Percentiles rank a stretch among this genome's conserved stretches.
Conservation (phyloP, 2,888 invertebrate genomes). For the Agriopis marginaria region DNA sequence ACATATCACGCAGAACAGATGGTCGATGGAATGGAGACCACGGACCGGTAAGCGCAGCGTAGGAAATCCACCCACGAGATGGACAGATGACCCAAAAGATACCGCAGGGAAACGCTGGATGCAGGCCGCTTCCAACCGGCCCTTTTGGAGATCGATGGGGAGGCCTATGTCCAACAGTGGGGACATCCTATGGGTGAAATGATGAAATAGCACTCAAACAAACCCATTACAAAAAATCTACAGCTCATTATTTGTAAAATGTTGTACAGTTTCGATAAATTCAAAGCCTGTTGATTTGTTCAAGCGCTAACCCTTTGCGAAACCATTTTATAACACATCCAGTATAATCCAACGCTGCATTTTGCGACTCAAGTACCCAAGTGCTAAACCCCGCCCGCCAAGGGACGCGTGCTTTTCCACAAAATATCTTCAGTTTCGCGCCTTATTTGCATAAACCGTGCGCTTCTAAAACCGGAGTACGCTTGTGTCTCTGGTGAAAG, state of each 20-base stretch:
- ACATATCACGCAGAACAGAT: too few species aligned
- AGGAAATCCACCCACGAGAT: too few species aligned
- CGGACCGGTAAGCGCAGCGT: too few species aligned
- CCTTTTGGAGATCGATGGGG: too few species aligned
- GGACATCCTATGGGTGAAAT: too few species aligned
- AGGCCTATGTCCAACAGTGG: too few species aligned
- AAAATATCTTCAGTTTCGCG: constrained; percentile 54
- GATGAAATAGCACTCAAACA: too few species aligned
- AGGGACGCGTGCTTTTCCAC: constrained; percentile 49
- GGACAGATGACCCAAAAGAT: too few species aligned
- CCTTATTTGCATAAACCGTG: constrained; percentile 53
- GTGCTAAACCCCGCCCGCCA: constrained; percentile 50
- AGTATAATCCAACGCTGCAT: constrained; percentile 46
- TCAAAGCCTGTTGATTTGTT: not conserved
- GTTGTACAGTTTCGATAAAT: not conserved
- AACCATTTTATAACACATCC: constrained; percentile 17
- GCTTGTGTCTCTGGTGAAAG: constrained; percentile 19
- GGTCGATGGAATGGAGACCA: too few species aligned
- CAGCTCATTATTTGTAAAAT: not conserved
- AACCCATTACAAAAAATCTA: not conserved
- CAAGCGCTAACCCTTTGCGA: not conserved
- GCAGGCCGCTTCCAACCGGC: too few species aligned
- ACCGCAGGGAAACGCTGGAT: too few species aligned
- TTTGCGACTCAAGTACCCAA: constrained; percentile 47
- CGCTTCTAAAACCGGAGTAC: constrained; percentile 9